Percentiles rank a stretch among this genome's conserved stretches.
Evolutionary conservation across 2,113 vertebrate species (phyloP).

Genomic region (Burhinus bistriatus): DNA sequence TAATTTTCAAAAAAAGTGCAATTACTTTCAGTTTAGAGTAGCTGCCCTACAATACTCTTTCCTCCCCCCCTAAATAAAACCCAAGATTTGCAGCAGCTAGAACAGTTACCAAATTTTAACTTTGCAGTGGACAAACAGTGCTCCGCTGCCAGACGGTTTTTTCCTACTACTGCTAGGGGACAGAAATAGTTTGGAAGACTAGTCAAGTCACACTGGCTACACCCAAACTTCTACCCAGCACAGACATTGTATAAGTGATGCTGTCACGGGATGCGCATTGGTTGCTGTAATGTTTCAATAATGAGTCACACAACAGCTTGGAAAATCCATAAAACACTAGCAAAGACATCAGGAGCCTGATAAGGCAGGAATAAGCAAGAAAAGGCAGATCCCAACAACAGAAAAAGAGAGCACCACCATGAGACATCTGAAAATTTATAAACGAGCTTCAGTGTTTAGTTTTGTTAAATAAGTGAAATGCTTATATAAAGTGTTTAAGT

Average conservation of each 20-base stretch:
- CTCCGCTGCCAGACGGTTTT: not conserved
- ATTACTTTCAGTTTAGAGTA: not conserved
- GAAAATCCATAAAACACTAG: slow-evolving; percentile 49
- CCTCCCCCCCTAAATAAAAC: not conserved
- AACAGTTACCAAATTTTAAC: not conserved
- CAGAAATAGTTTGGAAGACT: slow-evolving; percentile 16
- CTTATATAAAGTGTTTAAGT: not conserved
- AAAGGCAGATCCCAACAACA: not conserved
- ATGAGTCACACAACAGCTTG: slow-evolving; percentile 62
- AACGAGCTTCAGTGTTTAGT: not conserved
- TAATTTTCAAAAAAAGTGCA: not conserved
- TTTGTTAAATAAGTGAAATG: not conserved
- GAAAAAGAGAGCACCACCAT: not conserved
- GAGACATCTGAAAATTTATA: not conserved
- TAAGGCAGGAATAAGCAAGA: slow-evolving; percentile 13
- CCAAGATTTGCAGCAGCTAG: not conserved
- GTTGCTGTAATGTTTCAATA: slow-evolving; percentile 63
- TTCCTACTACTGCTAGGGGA: not conserved
- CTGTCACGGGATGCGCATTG: slow-evolving; percentile 46
- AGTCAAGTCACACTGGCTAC: not conserved
- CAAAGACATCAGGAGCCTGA: slow-evolving; percentile 17
- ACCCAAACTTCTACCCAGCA: slow-evolving; percentile 39
- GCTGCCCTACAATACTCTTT: not conserved
- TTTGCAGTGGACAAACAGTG: not conserved
- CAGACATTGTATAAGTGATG: slow-evolving; percentile 34